Conservation (phyloP, 2,113 vertebrate species). For the Catharus bicknelli region DNA sequence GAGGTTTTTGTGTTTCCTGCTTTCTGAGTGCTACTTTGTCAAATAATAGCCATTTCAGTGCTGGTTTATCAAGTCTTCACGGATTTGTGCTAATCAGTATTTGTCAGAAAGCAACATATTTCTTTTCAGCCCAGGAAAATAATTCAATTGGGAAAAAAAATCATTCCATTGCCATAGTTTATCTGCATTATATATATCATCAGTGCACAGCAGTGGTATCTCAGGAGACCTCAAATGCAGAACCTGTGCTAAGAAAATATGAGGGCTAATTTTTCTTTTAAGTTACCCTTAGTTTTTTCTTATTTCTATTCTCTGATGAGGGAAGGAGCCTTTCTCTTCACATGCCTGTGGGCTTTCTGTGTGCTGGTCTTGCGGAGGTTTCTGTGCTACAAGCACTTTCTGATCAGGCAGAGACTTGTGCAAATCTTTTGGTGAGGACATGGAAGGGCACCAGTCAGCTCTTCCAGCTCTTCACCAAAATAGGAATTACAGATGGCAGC, state of each 20-base stretch:
- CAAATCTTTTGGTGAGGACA: not conserved
- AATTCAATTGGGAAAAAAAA: not conserved
- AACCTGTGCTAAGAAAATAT: not conserved
- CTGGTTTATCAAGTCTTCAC: not conserved
- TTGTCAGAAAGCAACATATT: not conserved
- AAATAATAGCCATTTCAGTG: not conserved
- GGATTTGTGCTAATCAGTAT: not conserved
- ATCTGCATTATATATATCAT: not conserved
- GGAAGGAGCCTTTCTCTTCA: not conserved
- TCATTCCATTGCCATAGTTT: not conserved
- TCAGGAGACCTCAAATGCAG: not conserved
- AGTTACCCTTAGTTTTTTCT: not conserved
- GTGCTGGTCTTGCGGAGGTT: not conserved
- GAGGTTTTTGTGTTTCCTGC: not conserved
- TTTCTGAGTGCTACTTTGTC: not conserved
- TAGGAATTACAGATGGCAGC: not conserved
- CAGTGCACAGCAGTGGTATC: not conserved
- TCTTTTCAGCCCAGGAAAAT: not conserved
- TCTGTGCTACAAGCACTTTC: not conserved
- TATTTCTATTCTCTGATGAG: not conserved
- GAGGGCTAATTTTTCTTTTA: not conserved
- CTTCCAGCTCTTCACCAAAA: not conserved
- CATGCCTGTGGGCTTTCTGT: not conserved
- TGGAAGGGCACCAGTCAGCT: not conserved
- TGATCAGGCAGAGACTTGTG: not conserved